A percentile compares a stretch with the other conserved stretches of the same genome.
Evolutionary conservation across 1,140 invertebrate species (phyloP).

Genomic region (Bombus polaris): DNA sequence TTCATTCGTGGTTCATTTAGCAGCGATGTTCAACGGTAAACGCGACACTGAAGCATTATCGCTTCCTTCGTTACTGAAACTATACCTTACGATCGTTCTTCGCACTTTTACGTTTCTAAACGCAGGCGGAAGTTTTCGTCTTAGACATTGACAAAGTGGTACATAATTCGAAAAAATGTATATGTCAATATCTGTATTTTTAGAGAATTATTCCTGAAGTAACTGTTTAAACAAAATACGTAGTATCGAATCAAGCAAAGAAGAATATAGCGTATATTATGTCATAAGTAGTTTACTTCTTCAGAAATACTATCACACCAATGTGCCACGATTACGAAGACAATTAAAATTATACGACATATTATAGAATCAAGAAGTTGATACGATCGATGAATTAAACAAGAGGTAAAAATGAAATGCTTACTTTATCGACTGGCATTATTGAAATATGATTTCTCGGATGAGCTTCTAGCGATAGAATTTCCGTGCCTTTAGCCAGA

Average conservation of each 20-base stretch:
- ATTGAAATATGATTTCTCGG: slow-evolving; percentile 88
- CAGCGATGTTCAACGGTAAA: slow-evolving; percentile 6
- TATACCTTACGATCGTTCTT: too few species aligned
- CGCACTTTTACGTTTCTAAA: neutral
- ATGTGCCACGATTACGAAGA: neutral
- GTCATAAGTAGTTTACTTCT: too few species aligned
- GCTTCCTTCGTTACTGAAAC: neutral
- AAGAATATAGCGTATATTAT: too few species aligned
- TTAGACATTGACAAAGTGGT: neutral
- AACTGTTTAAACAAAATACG: neutral
- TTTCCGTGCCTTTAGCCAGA: slow-evolving; percentile 86
- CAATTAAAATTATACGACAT: neutral
- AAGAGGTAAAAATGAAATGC: neutral
- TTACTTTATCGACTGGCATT: slow-evolving; percentile 87
- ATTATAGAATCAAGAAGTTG: too few species aligned
- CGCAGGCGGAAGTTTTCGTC: neutral
- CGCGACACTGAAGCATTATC: neutral
- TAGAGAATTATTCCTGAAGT: neutral
- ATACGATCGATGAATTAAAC: neutral
- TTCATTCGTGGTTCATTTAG: slow-evolving; percentile 5
- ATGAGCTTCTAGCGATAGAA: slow-evolving; percentile 88
- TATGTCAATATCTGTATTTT: too few species aligned
- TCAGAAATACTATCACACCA: neutral
- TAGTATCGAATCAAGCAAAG: neutral
- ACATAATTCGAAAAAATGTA: neutral